Base-by-base conservation (phyloP, 1,140 invertebrate genomes). In the Bombus confusus region DNA sequence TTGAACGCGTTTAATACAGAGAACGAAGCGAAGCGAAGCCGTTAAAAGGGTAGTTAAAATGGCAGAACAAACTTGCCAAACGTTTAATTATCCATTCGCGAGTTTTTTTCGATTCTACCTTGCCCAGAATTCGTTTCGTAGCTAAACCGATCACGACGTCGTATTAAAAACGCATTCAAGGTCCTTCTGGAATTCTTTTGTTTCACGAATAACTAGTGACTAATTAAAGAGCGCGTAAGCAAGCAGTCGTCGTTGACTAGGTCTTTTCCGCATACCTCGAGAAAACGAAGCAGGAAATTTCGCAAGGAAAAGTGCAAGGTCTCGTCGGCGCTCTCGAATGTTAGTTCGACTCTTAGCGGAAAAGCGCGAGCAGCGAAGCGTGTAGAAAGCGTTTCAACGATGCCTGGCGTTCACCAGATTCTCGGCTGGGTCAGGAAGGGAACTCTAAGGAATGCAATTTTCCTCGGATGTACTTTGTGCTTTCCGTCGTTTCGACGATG, bases 361-460 rank as follows among this genome's bases (percentile, higher is more conserved):
- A 90, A 88, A 85, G 86, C 80, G 85, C 72, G 84, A 74, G 83
- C 80, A 91, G 57, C 87, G 76, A 78, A 84, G 88, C 86, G 81
- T 87, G 43, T 43, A 41, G 86, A 68, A 75, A 85, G 80, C 86
- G 88, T 82, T 87, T 86, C 79, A 75, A 72, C 80, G 72, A 87
- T 90, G 86, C 82, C 80, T 66, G 73, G 78, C 86, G 79, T 87
- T 80, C 87, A 57, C 59, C 52, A 41, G 79, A 86, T 91, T 83
- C 75, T 83, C 74, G 85, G 88, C 69, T 83, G 77, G 89, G 72
- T 88, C 83, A 81, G 76, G 76, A 80, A 87, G 84, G 82, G 74
- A 88, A 88, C 79, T 81, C 69, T 84, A 64, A 86, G 90, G 88
- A 91, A 91, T 91, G 91, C 86, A 91, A 91, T 91, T 90, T 91